A percentile compares a stretch with the other conserved stretches of the same genome.
Conservation (phyloP, 2,113 vertebrate genomes). For the Tachycineta bicolor region DNA sequence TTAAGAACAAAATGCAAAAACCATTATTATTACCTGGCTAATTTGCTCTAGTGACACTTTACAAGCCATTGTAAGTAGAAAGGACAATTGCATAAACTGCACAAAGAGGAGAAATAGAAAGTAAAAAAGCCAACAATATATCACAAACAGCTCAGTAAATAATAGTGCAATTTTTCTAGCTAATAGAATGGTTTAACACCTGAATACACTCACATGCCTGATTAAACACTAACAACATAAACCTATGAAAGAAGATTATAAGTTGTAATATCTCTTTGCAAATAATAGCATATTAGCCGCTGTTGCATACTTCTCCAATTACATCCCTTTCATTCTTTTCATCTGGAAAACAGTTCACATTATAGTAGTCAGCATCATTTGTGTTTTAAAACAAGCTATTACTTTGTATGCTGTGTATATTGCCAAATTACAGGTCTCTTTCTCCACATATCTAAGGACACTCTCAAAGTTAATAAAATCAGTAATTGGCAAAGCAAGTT, state of each 20-base stretch:
- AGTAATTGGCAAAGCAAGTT: not conserved
- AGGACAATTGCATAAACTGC: conserved; percentile 39
- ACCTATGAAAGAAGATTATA: conserved; percentile 73
- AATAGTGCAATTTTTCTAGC: conserved; percentile 61
- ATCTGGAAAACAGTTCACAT: conserved; percentile 68
- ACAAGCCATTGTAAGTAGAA: conserved; percentile 40
- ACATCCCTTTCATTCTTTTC: conserved; percentile 71
- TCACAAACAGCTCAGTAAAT: conserved; percentile 69
- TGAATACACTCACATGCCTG: conserved; percentile 71
- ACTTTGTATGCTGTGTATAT: not conserved
- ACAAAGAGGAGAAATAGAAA: conserved; percentile 27
- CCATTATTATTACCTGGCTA: not conserved
- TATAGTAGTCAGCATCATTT: conserved; percentile 68
- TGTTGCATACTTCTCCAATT: conserved; percentile 71
- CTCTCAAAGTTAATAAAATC: conserved; percentile 47
- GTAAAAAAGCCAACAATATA: conserved; percentile 36
- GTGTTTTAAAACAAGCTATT: conserved; percentile 75
- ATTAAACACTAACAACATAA: conserved; percentile 71
- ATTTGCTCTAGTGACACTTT: not conserved
- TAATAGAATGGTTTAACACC: conserved; percentile 71
- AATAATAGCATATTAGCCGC: conserved; percentile 72
- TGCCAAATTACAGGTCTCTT: conserved; percentile 62
- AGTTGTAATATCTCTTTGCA: conserved; percentile 71
- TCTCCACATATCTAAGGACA: not conserved
- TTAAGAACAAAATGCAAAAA: not conserved